Base-by-base conservation (phyloP, 2,113 vertebrate genomes). In the Phalacrocorax pelagicus region DNA sequence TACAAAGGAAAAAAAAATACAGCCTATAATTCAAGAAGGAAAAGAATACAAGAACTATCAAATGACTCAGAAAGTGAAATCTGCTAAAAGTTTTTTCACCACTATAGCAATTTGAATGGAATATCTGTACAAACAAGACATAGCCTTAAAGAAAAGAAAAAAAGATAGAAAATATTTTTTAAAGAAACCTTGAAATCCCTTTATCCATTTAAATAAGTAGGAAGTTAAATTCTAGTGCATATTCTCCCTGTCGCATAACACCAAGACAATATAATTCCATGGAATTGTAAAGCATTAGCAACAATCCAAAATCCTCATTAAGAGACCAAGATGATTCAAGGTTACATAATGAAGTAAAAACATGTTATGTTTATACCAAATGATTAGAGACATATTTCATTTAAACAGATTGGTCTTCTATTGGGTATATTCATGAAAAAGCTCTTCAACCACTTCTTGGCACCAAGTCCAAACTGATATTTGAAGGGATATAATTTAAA, bases 401-500 rank as follows among this genome's bases (percentile, higher is more conserved):
- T 98, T 98, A 95, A 98, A 97, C 98, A 98, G 98, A 98, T 98
- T 98, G 97, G 96, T 97, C 97, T 98, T 98, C 98, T 98, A 92
- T 95, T 97, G 97, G 85, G 92, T 97, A 98, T 98, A 98, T 97
- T 96, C 95, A 98, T 98, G 94, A 98, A 98, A 98, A 97, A 96
- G 88, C 96, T 95, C 97, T 98, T 96, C 98, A 93, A 95, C 97
- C 80, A 97, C 95, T 98, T 98, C 97, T 96, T 98, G 98, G 98
- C 98, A 98, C 93, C 70, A 97, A 97, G 97, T 98, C 98, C 97
- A 98, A 98, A 98, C 97, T 97, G 97, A 86, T 98, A 98, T 98
- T 98, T 98, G 98, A 98, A 98, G 97, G 96, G 96, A 97, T 98
- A 96, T 98, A 97, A 98, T 98, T 98, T 98, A 98, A 98, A 98